A percentile compares a stretch with the other conserved stretches of the same genome.
These are phyloP conservation scores for Choristoneura fumiferana DNA, from an alignment of 1,140 invertebrate genomes.

Conservation along the genomic window DNA sequence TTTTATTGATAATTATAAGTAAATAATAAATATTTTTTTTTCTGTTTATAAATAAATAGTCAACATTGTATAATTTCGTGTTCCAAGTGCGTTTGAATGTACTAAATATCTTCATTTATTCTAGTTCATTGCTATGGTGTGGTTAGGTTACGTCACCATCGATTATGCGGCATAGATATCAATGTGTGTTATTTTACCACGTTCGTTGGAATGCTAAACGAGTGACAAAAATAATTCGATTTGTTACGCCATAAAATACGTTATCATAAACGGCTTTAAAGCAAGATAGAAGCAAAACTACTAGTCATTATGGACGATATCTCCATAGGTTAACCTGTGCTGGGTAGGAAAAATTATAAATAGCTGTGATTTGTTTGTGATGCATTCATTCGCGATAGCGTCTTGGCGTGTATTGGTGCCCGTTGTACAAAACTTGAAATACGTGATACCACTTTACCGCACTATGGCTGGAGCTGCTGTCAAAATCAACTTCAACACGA, in stretches of 20 bases:
- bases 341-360: not conserved
- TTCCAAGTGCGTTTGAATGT: no score
- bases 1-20: no score
- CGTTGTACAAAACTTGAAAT: not conserved
- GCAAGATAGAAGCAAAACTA: conserved; percentile 2
- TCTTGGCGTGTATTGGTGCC: conserved; percentile 5
- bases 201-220: no score
- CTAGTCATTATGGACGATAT: not conserved
- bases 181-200: no score
- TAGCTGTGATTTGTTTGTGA: not conserved
- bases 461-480: conserved; percentile 7
- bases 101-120: no score
- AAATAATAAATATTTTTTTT: no score
- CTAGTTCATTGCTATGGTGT: no score
- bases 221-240: no score
- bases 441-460: conserved; percentile 3
- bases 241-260: conserved; percentile 3
- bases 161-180: no score
- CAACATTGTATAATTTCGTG: no score
- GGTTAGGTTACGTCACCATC: no score
- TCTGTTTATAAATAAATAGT: no score
- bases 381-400: conserved; percentile 1
- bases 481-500: conserved; percentile 29
- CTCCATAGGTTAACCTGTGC: not conserved
- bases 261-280: conserved; percentile 14